phyloP scores from a whole-genome alignment of 2,888 invertebrate genomes.

The Polymixis lichenea region DNA sequence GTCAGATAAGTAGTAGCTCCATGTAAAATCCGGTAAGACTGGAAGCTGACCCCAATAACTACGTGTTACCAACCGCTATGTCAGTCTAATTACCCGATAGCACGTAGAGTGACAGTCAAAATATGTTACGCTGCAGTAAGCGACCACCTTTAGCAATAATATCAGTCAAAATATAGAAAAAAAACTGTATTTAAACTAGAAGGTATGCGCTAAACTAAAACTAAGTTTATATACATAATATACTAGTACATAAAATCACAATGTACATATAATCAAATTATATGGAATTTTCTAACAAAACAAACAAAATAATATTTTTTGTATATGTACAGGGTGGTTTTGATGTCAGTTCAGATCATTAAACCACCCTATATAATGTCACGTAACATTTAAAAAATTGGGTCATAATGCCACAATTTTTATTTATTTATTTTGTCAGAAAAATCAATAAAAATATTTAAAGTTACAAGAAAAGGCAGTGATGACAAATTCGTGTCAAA shows the following conservation, averaged over 20 bases:
- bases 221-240: slow-evolving; percentile 50
- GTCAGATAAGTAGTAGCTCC: too few relatives aligned
- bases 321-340: too few relatives aligned
- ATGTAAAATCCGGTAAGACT: too few relatives aligned
- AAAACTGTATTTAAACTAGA: slow-evolving; percentile 22
- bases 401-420: neutral
- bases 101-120: neutral
- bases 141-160: slow-evolving; percentile 29
- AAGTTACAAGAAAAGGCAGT: slow-evolving; percentile 51
- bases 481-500: slow-evolving; percentile 29
- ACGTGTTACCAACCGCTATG: neutral
- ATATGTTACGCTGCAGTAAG: slow-evolving; percentile 24
- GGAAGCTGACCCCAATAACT: too few relatives aligned
- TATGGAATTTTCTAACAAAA: slow-evolving; percentile 31
- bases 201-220: slow-evolving; percentile 30
- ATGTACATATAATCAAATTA: slow-evolving; percentile 44
- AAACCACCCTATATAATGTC: neutral
- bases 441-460: slow-evolving; percentile 14
- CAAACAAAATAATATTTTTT: neutral
- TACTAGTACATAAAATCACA: slow-evolving; percentile 54
- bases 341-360: too few relatives aligned
- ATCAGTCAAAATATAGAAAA: slow-evolving; percentile 51
- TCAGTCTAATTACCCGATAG: neutral
- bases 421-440: neutral
- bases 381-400: neutral